Evolutionary conservation across 2,888 invertebrate genomes (phyloP), one percentile per base, ranked within the genome.

Genomic region (Campoplex capitator): DNA sequence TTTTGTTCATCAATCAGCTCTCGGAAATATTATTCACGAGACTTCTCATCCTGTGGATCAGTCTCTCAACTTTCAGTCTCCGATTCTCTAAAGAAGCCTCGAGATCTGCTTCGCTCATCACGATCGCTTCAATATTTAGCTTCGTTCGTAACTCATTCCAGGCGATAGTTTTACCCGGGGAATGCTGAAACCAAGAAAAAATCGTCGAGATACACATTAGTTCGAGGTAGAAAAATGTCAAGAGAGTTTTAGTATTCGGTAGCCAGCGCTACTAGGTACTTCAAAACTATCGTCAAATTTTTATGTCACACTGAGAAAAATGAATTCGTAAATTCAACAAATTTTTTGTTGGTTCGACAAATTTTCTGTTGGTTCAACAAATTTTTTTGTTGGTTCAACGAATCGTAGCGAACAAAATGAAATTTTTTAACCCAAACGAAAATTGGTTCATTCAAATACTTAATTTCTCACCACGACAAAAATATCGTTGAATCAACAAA

Each of bases 21-120:
- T 68, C 70, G 68, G 32, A 7, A 38, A 58, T 67, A 28, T 58
- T 67, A 32, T 51, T 58, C 32, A 74, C 67, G 54, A 76, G 9
- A 8, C 35, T 79, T 77, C n/a, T 48, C 76, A 73, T 77, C 54
- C 54, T 48, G 56, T 28, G 13, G 28, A 28, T 38, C 18, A 56
- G 28, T 68, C 51, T 32, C 35, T 35, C 78, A 62, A 54, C 68
- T 62, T 56, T 28, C 54, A 35, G 32, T 58, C 73, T 77, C 35
- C 67, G 45, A 54, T 74, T 70, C 35, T 68, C 65, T 45, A 42
- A 45, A 42, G 70, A 48, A 77, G 82, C 68, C 70, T 74, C 68
- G 80, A 80, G 83, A 88, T 84, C 73, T 23, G 23, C 23, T 74
- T 86, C 68, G 68, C 85, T 87, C 87, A 88, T 90, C 71, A 86